Conservation (phyloP, 2,113 vertebrate species). For the Maccullochella peelii region DNA sequence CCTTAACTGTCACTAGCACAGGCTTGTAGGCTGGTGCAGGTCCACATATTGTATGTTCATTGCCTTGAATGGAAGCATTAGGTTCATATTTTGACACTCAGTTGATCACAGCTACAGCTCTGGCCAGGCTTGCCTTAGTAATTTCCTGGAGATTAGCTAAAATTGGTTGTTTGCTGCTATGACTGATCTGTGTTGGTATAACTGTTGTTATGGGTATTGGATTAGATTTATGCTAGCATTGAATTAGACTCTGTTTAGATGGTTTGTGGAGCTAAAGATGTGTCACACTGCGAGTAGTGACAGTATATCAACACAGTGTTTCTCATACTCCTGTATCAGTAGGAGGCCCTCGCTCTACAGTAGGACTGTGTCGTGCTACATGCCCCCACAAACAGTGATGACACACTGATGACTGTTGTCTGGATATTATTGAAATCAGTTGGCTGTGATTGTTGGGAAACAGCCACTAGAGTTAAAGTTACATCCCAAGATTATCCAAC, state of each 20-base stretch:
- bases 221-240: background rate
- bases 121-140: conserved; percentile 1
- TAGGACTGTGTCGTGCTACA: conserved; percentile 32
- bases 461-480: background rate
- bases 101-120: background rate
- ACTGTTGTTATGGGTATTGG: background rate
- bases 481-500: conserved; percentile 14
- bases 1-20: conserved; percentile 6
- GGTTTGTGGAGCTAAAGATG: background rate
- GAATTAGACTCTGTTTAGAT: background rate
- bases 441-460: conserved; percentile 22
- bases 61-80: conserved; percentile 17
- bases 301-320: conserved; percentile 28
- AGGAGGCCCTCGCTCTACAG: conserved; percentile 20
- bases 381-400: conserved; percentile 39
- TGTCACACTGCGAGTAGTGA: conserved; percentile 20
- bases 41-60: conserved; percentile 26
- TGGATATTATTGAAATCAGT: conserved; percentile 28
- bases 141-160: conserved; percentile 49
- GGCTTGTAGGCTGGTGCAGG: background rate
- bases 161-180: conserved; percentile 8
- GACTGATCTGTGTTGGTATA: conserved; percentile 1
- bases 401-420: conserved; percentile 40
- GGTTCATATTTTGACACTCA: conserved; percentile 36
- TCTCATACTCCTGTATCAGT: conserved; percentile 26